These are phyloP conservation scores for Pachliopta kotzebuea DNA, from an alignment of 2,888 invertebrate genomes.

Conservation along the genomic window DNA sequence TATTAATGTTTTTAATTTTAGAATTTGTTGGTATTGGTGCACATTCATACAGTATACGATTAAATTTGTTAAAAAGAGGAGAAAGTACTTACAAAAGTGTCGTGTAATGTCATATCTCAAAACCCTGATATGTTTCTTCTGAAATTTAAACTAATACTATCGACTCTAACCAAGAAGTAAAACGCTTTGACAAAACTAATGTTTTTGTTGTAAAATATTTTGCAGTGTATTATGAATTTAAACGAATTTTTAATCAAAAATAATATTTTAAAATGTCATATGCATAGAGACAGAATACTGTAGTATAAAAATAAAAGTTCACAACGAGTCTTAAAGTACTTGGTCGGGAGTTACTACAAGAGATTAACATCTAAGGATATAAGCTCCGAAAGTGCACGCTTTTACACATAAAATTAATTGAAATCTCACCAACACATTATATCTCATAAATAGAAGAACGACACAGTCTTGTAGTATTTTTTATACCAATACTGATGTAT, in stretches of 20 bases:
- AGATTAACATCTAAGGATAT: constrained; percentile 73
- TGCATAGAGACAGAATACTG: constrained; percentile 23
- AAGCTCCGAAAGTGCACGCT: constrained; percentile 76
- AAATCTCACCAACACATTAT: constrained; percentile 53
- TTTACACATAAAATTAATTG: constrained; percentile 57
- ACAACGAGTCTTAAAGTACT: constrained; percentile 73
- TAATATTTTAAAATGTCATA: constrained; percentile 8
- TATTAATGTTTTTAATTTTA: not conserved
- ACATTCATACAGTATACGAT: constrained; percentile 8
- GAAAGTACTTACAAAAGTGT: constrained; percentile 1
- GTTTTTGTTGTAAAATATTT: not conserved
- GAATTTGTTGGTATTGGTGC: constrained; percentile 4
- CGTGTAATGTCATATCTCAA: not conserved
- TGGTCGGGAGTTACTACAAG: constrained; percentile 77
- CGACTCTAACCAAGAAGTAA: not conserved
- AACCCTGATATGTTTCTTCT: constrained; percentile 2
- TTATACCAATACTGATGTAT: constrained; percentile 71
- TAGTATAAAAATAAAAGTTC: constrained; percentile 50
- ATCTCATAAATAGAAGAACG: constrained; percentile 71
- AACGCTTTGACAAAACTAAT: not conserved
- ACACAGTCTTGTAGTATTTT: constrained; percentile 72
- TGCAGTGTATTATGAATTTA: constrained; percentile 3
- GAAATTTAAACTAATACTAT: constrained; percentile 6
- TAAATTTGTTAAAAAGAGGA: not conserved
- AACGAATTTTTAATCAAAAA: constrained; percentile 20